Percentiles rank a stretch among this genome's conserved stretches.
Conservation (phyloP, 92 coral and sea anemone genomes). For the Porites cylindrica region DNA sequence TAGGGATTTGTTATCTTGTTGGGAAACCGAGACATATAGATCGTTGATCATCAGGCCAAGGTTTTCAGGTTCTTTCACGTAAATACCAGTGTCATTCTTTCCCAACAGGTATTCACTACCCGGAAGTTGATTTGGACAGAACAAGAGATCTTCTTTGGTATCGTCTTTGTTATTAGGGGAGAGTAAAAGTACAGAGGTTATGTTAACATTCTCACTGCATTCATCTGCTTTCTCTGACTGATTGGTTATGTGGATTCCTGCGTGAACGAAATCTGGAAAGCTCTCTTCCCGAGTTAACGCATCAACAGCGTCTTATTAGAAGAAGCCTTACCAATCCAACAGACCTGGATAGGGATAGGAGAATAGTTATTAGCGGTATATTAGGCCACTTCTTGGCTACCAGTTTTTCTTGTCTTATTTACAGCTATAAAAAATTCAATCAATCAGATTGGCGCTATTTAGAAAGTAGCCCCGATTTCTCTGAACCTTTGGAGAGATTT, state of each 20-base stretch:
- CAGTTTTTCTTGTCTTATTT: no score
- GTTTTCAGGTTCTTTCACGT: neutral
- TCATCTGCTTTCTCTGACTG: neutral
- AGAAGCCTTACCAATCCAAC: no score
- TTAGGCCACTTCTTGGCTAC: no score
- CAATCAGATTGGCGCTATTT: no score
- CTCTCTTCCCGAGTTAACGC: no score
- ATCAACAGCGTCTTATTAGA: no score
- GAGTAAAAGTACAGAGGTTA: neutral
- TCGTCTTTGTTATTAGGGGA: neutral
- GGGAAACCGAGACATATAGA: neutral
- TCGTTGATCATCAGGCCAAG: neutral
- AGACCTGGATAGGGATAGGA: no score
- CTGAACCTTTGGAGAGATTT: no score
- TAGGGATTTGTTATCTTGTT: neutral
- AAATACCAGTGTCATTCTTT: neutral
- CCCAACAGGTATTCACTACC: neutral
- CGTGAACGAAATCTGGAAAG: neutral
- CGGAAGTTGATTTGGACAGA: neutral
- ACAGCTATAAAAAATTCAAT: no score
- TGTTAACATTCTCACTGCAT: neutral
- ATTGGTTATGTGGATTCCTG: neutral
- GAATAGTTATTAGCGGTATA: no score
- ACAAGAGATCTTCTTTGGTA: neutral
- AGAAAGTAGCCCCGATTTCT: no score